Evolutionary conservation across 2,888 invertebrate genomes (phyloP), one percentile per base, ranked within the genome.

Genomic region (Smittia sp.): DNA sequence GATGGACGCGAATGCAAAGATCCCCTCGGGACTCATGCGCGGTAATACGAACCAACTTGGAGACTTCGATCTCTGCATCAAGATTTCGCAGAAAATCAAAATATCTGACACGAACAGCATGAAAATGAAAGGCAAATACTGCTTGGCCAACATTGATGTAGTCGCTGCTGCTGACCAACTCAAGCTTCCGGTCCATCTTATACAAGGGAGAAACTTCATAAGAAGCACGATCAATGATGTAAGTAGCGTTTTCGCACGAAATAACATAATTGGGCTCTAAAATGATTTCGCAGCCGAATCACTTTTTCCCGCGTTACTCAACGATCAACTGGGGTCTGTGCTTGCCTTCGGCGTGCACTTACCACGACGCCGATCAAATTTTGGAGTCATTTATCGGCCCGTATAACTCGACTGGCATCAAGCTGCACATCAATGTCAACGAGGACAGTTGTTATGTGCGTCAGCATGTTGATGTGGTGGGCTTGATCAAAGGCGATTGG

Each of bases 41-140:
- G 90, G 90, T 76, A 89, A 89, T 79, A 85, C 88, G 66, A 89
- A 89, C 79, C 90, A 90, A 79, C 81, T 89, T 18, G 90, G 90
- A 13, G 89, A 90, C 82, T 90, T 88, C 78, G 89, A 89, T 80
- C 86, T 89, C 81, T 90, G 90, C 77, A 82, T 88, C 75, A 85
- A 82, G 65, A 80, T 83, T 73, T 79, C 80, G 75, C 85, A 87
- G 15, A 84, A 85, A 22, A 86, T 89, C 0, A 85, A 88, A 76
- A 84, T 88, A 4, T 85, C 86, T 77, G 80, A 88, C 75, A 85
- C 85, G 66, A 85, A 85, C 24, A 86, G 85, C 74, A 83, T 87
- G 25, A 85, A 89, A 7, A 83, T 90, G 72, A 86, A 88, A 76
- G 90, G 90, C 39, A 87, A 89, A 79, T 90, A 90, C 79, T 90